Percentiles rank a stretch among this genome's conserved stretches.
Conservation (phyloP, 2,888 invertebrate species). For the Drosophila melanocephala region DNA sequence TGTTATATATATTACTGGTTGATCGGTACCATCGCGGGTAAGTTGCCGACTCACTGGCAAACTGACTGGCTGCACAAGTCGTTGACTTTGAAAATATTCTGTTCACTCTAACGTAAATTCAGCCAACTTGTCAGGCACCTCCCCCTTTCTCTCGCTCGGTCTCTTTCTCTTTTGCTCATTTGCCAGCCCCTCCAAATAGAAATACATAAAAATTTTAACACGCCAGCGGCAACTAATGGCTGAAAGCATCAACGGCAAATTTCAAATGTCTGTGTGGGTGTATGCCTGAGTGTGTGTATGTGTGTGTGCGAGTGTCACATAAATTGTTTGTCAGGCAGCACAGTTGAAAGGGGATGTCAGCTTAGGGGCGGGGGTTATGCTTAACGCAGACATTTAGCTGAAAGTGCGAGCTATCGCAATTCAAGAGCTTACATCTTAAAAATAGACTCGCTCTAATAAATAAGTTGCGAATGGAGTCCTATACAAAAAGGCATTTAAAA, state of each 20-base stretch:
- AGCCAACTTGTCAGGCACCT: not conserved
- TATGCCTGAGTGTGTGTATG: not conserved
- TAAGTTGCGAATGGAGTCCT: conserved; percentile 40
- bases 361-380: not conserved
- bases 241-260: conserved; percentile 44
- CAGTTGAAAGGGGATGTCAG: conserved; percentile 1
- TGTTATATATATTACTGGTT: conserved; percentile 1
- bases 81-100: conserved; percentile 40
- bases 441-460: conserved; percentile 59
- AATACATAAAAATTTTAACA: conserved; percentile 33
- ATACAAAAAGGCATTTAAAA: conserved; percentile 43
- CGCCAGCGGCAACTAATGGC: conserved; percentile 37
- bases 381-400: conserved; percentile 31
- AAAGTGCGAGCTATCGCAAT: conserved; percentile 17
- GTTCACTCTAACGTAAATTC: conserved; percentile 53
- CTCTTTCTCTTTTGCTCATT: not conserved
- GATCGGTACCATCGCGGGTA: conserved; percentile 9
- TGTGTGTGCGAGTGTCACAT: conserved; percentile 23
- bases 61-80: conserved; percentile 21
- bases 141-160: not conserved
- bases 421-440: conserved; percentile 21
- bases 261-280: conserved; percentile 14
- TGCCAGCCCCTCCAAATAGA: conserved; percentile 4
- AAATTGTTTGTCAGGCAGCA: conserved; percentile 45
- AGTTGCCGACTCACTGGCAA: conserved; percentile 9